A percentile compares a stretch with the other conserved stretches of the same genome.
Conservation (phyloP, 2,113 vertebrate genomes). For the Edolisoma coerulescens region DNA sequence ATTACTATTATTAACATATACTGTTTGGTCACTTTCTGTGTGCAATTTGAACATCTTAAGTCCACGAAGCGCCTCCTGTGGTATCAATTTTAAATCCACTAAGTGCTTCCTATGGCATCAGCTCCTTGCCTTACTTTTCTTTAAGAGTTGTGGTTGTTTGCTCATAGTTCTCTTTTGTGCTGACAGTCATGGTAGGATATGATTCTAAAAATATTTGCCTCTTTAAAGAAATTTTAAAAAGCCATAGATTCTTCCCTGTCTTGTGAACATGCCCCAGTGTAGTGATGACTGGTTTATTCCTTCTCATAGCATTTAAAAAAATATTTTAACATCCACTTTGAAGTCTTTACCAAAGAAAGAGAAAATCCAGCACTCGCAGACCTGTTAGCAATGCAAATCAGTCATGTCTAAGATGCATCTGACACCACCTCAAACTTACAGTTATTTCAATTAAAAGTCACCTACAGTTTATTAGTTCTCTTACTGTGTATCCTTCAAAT, state of each 20-base stretch:
- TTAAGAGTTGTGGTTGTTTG: neutral
- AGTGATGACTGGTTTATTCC: neutral
- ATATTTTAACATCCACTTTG: neutral
- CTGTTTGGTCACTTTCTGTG: neutral
- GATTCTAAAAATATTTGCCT: neutral
- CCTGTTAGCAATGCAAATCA: neutral
- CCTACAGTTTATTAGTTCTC: neutral
- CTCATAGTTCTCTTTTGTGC: neutral
- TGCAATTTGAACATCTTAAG: neutral
- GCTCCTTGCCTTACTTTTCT: neutral
- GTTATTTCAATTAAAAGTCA: neutral
- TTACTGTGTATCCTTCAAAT: neutral
- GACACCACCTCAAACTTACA: neutral
- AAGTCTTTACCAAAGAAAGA: neutral
- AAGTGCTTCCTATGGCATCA: neutral
- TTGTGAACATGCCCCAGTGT: neutral
- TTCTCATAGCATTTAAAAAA: neutral
- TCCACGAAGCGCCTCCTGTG: neutral
- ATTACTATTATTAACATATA: neutral
- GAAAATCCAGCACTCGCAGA: neutral
- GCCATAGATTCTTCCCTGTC: neutral
- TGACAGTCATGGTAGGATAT: neutral
- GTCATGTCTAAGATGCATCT: rapidly evolving
- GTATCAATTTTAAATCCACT: neutral
- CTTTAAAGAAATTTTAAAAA: neutral